Evolutionary conservation across 2,888 invertebrate species (phyloP), one percentile per base, ranked within the genome.

Genomic region (Chymomyza fuscimana): DNA sequence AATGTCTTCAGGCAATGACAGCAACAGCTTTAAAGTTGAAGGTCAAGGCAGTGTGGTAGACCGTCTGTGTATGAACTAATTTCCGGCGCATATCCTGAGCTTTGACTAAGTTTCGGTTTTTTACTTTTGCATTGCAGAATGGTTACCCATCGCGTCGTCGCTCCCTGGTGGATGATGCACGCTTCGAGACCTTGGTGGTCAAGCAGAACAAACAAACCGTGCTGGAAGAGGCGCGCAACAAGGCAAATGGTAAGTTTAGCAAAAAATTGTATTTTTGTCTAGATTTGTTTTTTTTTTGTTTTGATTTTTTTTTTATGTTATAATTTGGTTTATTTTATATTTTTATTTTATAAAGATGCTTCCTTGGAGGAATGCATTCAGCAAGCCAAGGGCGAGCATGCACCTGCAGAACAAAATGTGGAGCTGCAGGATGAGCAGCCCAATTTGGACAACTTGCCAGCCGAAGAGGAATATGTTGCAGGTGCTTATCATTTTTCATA

Each of bases 101-200:
- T 74, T 69, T 67, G 67, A 50, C 32, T 32, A 7, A 73, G 56
- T n/a, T 61, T 63, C 56, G 52, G 52, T 51, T 50, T 52, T 32
- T 25, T 6, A 58, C 58, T 63, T 9, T 63, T 50, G 9, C 32
- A 56, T 94, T 95, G 54, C 94, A 99, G 98, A 98, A 99, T 93
- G 99, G 98, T 77, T 98, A 98, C 92, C 97, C 98, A 86, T 97
- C 98, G 76, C 95, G 98, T 89, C 95, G 98, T 88, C 96, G 98
- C 89, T 98, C 98, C 78, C 94, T 99, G 78, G 99, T 99, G 67
- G 99, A 98, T 90, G 99, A 99, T 93, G 99, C 99, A 84, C 96
- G 98, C 88, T 99, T 99, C 92, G 99, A 99, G 92, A 97, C 97
- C 76, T 94, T 97, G 90, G 97, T 98, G 87, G 98, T 98, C 90